Evolutionary conservation across 1,140 invertebrate genomes (phyloP).

Genomic region (Rhizoglyphus robini): DNA sequence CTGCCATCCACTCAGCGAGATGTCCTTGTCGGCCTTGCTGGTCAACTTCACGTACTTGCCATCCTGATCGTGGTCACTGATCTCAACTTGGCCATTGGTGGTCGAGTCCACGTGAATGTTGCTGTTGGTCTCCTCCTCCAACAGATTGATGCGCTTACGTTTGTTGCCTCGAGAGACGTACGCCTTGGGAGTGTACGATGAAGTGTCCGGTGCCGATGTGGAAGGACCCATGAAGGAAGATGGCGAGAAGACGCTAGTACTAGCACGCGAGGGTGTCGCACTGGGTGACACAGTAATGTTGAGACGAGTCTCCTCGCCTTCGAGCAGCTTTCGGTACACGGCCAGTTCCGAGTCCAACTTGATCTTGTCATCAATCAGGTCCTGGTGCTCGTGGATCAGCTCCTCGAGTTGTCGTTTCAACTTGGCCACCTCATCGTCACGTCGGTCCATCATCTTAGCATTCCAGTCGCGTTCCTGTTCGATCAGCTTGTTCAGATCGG

Average conservation of each 20-base stretch:
- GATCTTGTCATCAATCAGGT: conserved; percentile 90
- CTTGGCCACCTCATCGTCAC: conserved; percentile 61
- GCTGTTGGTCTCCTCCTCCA: not conserved
- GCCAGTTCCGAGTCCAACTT: conserved; percentile 90
- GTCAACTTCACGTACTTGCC: conserved; percentile 73
- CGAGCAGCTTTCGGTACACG: conserved; percentile 80
- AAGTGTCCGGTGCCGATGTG: not conserved
- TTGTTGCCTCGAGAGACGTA: conserved; percentile 8
- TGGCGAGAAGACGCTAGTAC: too few relatives aligned
- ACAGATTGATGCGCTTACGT: conserved; percentile 7
- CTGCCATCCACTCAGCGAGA: conserved; percentile 27
- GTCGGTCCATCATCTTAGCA: conserved; percentile 48
- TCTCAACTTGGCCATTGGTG: conserved; percentile 57
- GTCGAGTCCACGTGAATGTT: not conserved
- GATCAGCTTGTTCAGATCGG: conserved; percentile 66
- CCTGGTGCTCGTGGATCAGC: conserved; percentile 82
- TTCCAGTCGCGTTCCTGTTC: conserved; percentile 55
- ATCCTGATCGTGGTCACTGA: conserved; percentile 68
- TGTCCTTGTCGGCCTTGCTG: conserved; percentile 66
- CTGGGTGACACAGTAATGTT: conserved; percentile 17
- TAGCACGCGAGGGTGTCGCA: not conserved
- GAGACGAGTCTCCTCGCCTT: conserved; percentile 48
- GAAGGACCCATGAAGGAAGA: not conserved
- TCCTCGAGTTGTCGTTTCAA: conserved; percentile 68
- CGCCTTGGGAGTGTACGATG: not conserved